Base-by-base conservation (phyloP, 1,140 invertebrate species). In the Drosophila aff. region DNA sequence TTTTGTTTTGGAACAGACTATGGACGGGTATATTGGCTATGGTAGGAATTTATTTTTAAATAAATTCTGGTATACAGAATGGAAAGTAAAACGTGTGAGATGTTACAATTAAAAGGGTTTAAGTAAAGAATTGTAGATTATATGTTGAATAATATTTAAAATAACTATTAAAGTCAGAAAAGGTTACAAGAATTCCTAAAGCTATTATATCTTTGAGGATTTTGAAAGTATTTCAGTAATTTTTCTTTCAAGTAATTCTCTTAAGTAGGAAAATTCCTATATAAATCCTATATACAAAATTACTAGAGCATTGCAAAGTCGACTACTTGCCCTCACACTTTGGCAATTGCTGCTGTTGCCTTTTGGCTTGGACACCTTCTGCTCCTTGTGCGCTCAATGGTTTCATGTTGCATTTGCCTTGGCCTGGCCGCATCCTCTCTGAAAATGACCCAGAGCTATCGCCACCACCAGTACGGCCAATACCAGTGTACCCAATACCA, bases 331-430 rank as follows among this genome's bases (percentile, higher is more conserved):
- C 15, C 16, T 15, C 16, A 11, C 16, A 31, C 36, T 16, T 23
- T 52, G 57, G 3, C 66, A 72, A 57, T 72, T 36, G 66, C 66
- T 69, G 43, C 50, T 69, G 53, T 47, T 36, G 33, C 66, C 57
- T 59, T 59, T 69, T 68, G 53, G 55, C 47, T 62, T 52, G 66
- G 66, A 68, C 74, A 78, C 74, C 75, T 79, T 79, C 43, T 52
- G 75, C 68, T 79, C 76, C 77, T 73, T 73, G 81, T 74, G 68
- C 81, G 73, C 81, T 84, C 76, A 82, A 73, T 75, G 86, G 85
- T 90, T 91, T 91, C 82, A 91, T 72, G 84, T 89, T 89, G 85
- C 84, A 87, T 89, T 89, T 75, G 85, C 82, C 83, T 87, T 87
- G 83, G 79, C 79, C 82, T 87, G 83, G 79, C 79, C 86, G 72